phyloP scores from a whole-genome alignment of 2,888 invertebrate genomes.

The Aromia moschata region DNA sequence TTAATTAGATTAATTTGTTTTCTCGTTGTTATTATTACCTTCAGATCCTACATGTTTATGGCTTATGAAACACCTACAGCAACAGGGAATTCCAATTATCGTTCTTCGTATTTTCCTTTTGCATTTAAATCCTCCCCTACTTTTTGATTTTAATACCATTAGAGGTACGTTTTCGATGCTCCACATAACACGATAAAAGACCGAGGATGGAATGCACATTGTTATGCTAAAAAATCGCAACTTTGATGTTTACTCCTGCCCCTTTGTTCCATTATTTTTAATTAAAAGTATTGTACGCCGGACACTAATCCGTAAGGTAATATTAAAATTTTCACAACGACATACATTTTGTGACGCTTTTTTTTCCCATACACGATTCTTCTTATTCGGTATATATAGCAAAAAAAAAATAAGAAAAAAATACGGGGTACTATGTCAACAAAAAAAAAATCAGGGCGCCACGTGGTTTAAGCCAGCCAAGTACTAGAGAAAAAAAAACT shows the following conservation, averaged over 20 bases:
- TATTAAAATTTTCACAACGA: constrained; percentile 10
- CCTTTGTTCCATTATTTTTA: constrained; percentile 12
- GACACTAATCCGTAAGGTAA: constrained; percentile 6
- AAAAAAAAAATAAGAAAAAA: too few relatives aligned
- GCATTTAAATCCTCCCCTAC: neutral
- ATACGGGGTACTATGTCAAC: too few relatives aligned
- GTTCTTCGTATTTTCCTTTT: neutral
- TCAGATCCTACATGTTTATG: too few relatives aligned
- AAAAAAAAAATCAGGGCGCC: too few relatives aligned
- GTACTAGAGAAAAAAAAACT: too few relatives aligned
- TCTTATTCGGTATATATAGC: too few relatives aligned
- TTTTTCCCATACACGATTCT: too few relatives aligned
- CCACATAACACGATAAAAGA: neutral
- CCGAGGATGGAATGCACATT: neutral
- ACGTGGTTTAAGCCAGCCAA: too few relatives aligned
- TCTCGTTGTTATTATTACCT: too few relatives aligned
- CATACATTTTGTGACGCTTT: too few relatives aligned
- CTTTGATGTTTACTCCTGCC: constrained; percentile 10
- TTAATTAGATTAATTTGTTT: too few relatives aligned
- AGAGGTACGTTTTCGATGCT: neutral
- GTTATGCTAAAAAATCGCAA: constrained; percentile 4
- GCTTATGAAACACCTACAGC: too few relatives aligned
- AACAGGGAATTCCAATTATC: neutral
- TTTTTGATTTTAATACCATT: neutral
- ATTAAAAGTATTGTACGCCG: constrained; percentile 17